Conservation (phyloP, 2,797 vertebrate species). For the Capromys pilorides region DNA sequence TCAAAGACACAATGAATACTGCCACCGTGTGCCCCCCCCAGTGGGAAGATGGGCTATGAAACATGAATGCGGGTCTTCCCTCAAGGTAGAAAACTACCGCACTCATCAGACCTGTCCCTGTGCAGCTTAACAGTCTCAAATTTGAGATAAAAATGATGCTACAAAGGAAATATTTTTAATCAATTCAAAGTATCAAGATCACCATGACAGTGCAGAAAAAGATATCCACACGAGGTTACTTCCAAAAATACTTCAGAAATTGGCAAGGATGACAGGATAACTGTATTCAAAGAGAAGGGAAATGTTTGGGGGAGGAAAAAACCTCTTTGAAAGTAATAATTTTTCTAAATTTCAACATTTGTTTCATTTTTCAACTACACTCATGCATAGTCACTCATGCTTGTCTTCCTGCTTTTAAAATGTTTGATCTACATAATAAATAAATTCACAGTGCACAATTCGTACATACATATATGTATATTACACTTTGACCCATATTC, state of each 20-base stretch:
- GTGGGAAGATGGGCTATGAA: neutral
- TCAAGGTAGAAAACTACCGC: neutral
- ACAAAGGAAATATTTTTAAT: neutral
- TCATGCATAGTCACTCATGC: neutral
- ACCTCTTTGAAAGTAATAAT: neutral
- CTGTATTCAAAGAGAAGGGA: neutral
- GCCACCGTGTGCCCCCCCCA: neutral
- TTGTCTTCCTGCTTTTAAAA: neutral
- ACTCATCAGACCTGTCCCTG: neutral
- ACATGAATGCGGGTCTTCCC: neutral
- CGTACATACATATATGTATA: neutral
- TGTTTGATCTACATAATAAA: neutral
- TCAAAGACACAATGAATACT: neutral
- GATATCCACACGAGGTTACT: neutral
- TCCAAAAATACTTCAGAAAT: neutral
- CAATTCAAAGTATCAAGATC: neutral
- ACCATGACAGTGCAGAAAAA: neutral
- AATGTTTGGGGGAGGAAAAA: neutral
- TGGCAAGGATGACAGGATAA: neutral
- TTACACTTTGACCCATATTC: neutral
- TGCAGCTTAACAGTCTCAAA: neutral
- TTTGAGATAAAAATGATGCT: neutral
- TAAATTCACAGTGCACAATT: neutral
- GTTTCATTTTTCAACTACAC: neutral
- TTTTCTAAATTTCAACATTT: neutral